Evolutionary conservation across 2,113 vertebrate genomes (phyloP).

Genomic region (Spilogale gracilis): DNA sequence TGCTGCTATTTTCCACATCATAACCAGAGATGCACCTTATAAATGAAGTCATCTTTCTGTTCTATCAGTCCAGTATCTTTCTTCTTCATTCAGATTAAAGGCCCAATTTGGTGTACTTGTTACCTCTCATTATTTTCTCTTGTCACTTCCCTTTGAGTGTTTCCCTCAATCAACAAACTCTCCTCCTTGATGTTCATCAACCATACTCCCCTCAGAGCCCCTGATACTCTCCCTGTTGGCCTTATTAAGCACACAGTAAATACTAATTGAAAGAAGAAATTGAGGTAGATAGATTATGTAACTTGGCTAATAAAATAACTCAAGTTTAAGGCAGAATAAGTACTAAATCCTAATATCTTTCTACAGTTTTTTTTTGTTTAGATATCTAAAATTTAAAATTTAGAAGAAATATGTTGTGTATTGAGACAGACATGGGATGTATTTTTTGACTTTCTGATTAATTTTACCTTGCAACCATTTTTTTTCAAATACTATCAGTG

Average conservation of each 20-base stretch:
- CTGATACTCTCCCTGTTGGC: background rate
- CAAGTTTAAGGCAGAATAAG: background rate
- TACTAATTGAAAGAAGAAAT: background rate
- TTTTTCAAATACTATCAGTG: background rate
- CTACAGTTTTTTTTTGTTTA: background rate
- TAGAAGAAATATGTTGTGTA: background rate
- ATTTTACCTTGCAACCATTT: background rate
- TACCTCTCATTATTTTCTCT: background rate
- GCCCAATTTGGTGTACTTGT: fast-evolving
- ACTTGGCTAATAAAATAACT: background rate
- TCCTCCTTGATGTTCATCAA: background rate
- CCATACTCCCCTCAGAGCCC: background rate
- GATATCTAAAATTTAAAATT: background rate
- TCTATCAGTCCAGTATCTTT: background rate
- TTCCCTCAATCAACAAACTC: background rate
- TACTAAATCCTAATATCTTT: background rate
- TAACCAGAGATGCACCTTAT: background rate
- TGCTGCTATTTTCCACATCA: background rate
- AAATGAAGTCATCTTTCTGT: background rate
- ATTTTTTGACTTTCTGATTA: background rate
- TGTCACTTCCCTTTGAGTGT: background rate
- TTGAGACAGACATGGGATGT: background rate
- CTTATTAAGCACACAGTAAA: background rate
- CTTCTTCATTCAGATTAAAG: background rate
- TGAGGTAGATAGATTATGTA: background rate